A percentile compares a stretch with the other conserved stretches of the same genome.
phyloP scores from a whole-genome alignment of 2,888 invertebrate genomes.

The Heliconius ismenius region DNA sequence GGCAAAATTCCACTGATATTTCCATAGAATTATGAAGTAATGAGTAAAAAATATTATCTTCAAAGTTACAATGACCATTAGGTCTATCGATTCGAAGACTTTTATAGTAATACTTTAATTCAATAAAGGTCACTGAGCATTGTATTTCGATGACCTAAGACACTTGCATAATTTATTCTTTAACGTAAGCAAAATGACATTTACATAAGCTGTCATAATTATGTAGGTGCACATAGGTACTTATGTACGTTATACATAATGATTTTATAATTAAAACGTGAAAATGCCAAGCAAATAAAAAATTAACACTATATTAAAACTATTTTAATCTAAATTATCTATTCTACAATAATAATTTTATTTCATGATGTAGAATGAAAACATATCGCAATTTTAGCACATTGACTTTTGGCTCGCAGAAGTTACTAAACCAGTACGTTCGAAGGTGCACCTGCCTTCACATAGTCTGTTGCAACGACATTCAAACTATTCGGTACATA shows the following conservation, averaged over 20 bases:
- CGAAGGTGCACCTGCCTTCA: conserved; percentile 59
- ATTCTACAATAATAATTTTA: conserved; percentile 11
- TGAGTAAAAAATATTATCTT: background rate
- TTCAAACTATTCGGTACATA: conserved; percentile 32
- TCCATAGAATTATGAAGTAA: no score
- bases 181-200: conserved; percentile 23
- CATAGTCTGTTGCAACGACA: conserved; percentile 40
- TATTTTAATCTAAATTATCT: background rate
- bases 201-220: conserved; percentile 42
- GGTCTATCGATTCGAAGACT: background rate
- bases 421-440: conserved; percentile 53
- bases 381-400: conserved; percentile 40
- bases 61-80: background rate
- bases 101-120: conserved; percentile 46
- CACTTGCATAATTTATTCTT: conserved; percentile 68
- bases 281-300: background rate
- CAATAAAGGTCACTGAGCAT: conserved; percentile 58
- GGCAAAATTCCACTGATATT: no score
- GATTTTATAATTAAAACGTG: conserved; percentile 1
- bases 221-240: background rate
- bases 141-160: conserved; percentile 69
- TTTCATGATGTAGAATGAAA: conserved; percentile 31
- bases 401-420: conserved; percentile 48
- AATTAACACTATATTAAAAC: background rate
- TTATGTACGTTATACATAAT: background rate